Base-by-base conservation (phyloP, 1,140 invertebrate species). In the Cyclargus thomasi region DNA sequence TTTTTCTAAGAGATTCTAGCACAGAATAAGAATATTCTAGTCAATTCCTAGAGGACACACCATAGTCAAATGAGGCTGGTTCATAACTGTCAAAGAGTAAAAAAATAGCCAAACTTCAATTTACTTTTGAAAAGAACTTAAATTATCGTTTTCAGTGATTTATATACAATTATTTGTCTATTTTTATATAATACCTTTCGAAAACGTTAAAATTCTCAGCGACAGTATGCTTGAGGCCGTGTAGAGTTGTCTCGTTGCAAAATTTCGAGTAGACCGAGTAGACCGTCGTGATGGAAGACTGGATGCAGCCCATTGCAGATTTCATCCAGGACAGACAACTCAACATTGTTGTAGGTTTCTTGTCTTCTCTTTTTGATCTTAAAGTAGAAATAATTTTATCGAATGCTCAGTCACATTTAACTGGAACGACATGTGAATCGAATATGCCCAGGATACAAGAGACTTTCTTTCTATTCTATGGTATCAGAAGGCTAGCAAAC, bases 191-290 rank as follows among this genome's bases (percentile, higher is more conserved):
- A 64, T 70, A 86, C 86, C 86, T 83, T 76, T 89, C 88, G 17
- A 82, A 71, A 69, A 78, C 79, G 70, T 89, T 82, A 6, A 85
- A 73, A 67, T 84, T 77, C 3, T 64, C 69, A 8, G 82, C 72
- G 2, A 90, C 88, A 76, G 85, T 86, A 83, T 89, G 86, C 53
- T 83, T 86, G 8, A 89, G 70, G 17, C 88, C 88, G 66, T 90
- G 88, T 75, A 90, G 67, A 0, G 82, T 85, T 14, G 88, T 88
- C 57, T 89, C 84, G 53, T 79, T 71, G 71, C 86, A 88, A 70
- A 89, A 90, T 7, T 68, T 67, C 0, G 69, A 69, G 69, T 87
- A 85, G 1, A 80, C 59, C 1, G 74, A 65, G 68, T 76, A 77
- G 3, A 69, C 53, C 4, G 73, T 65, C 7, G 73, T 53, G 0